Evolutionary conservation across 2,113 vertebrate species (phyloP).

Genomic region (Dicerorhinus sumatrensis): DNA sequence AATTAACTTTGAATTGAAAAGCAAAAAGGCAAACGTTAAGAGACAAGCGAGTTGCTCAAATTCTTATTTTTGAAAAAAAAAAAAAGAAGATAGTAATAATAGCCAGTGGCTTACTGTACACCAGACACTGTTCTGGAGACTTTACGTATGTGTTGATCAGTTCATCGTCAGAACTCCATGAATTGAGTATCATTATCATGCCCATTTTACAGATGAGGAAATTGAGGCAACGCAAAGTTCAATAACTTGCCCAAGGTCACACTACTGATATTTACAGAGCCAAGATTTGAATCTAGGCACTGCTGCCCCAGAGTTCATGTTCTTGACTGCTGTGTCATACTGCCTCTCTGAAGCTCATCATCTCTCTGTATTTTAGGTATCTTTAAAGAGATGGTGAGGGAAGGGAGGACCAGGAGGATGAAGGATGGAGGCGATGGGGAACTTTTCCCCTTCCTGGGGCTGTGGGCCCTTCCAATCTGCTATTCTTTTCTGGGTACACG

Average conservation of each 20-base stretch:
- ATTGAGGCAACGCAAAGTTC: neutral
- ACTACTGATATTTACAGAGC: neutral
- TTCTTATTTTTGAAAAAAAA: neutral
- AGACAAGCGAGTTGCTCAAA: neutral
- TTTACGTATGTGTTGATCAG: neutral
- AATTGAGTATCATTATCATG: neutral
- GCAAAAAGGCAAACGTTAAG: neutral
- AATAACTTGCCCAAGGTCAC: neutral
- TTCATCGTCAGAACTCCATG: neutral
- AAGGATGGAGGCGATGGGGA: neutral
- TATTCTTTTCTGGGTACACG: neutral
- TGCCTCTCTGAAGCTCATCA: neutral
- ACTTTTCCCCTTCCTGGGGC: neutral
- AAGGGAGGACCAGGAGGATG: no score
- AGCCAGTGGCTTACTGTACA: neutral
- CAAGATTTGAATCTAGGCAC: neutral
- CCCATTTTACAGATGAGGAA: conserved; percentile 24
- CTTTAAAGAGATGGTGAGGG: neutral
- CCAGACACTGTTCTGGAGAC: neutral
- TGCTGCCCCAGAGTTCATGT: neutral
- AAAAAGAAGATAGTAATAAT: neutral
- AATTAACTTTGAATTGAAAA: conserved; percentile 48
- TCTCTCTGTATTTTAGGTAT: neutral
- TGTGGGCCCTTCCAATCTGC: neutral
- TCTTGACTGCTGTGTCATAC: neutral